These are phyloP conservation scores for Hypotaenidia philippensis DNA, from an alignment of 2,797 vertebrate genomes.

Conservation along the genomic window DNA sequence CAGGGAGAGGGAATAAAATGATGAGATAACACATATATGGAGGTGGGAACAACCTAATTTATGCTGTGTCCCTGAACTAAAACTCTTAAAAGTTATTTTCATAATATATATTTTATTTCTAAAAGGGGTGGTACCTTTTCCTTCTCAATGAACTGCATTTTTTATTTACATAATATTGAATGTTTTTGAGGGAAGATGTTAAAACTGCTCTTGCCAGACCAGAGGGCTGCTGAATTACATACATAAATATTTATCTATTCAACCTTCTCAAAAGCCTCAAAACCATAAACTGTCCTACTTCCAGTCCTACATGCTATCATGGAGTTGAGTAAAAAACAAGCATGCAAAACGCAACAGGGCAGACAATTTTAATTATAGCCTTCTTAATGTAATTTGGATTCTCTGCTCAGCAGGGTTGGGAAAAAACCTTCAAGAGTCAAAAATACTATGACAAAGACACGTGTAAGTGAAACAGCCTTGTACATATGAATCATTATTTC, in stretches of 20 bases:
- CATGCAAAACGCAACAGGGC: not conserved
- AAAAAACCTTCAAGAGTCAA: conserved; percentile 30
- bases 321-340: not conserved
- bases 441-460: not conserved
- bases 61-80: not conserved
- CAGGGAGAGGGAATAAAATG: not conserved
- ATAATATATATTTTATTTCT: not conserved
- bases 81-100: not conserved
- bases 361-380: conserved; percentile 5
- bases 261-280: not conserved
- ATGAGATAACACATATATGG: not conserved
- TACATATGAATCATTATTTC: conserved; percentile 6
- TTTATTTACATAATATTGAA: not conserved
- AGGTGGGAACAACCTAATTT: not conserved
- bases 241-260: not conserved
- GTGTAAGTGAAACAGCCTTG: not conserved
- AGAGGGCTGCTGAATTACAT: not conserved
- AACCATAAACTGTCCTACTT: not conserved
- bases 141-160: not conserved
- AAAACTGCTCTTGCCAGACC: not conserved
- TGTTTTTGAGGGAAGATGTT: not conserved
- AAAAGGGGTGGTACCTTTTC: not conserved
- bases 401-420: conserved; percentile 33
- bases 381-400: conserved; percentile 10
- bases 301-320: not conserved